Base-by-base conservation (phyloP, 2,113 vertebrate species). In the Gavia stellata region DNA sequence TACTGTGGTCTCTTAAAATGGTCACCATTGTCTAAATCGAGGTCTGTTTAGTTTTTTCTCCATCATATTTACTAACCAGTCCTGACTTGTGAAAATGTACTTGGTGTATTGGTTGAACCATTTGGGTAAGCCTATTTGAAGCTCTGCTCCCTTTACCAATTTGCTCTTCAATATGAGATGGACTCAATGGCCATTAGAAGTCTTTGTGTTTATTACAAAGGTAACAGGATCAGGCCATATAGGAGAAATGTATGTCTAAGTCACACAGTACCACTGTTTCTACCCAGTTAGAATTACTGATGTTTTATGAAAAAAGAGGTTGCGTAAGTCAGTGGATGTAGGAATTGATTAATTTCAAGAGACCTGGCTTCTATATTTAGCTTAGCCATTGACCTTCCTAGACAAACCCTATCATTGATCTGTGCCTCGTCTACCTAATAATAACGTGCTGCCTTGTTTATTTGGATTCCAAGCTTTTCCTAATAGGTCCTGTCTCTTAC, bases 21-120 rank as follows among this genome's bases (percentile, higher is more conserved):
- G 34, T 34, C 7, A 0, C 36, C 16, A 10, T 33, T 52, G 11
- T 62, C n/a, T 74, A 53, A 68, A 40, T 20, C 0, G 0, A 68
- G 8, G 38, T 85, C 53, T 34, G 17, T 36, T 16, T 56, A 15
- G 0, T 42, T 68, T 68, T n/a, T 68, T n/a, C 58, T 80, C 15
- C 12, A 25, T 36, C 29, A 4, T 65, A 52, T 73, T 56, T 63
- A 61, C 63, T 86, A 68, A 83, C 12, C 23, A 75, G 16, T 53
- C 9, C 31, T 1, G 0, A 24, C 16, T 36, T 9, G 1, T 70
- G 40, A 83, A 94, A 73, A 78, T 9, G 17, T 31, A 28, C 2
- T 3, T 52, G 33, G 14, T 78, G 40, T 2, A 1, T 8, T 78
- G 85, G 23, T 38, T 63, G 49, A 75, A 63, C 12, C 21, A n/a